These are phyloP conservation scores for Mellivora capensis DNA, from an alignment of 2,113 vertebrate species.

Conservation along the genomic window DNA sequence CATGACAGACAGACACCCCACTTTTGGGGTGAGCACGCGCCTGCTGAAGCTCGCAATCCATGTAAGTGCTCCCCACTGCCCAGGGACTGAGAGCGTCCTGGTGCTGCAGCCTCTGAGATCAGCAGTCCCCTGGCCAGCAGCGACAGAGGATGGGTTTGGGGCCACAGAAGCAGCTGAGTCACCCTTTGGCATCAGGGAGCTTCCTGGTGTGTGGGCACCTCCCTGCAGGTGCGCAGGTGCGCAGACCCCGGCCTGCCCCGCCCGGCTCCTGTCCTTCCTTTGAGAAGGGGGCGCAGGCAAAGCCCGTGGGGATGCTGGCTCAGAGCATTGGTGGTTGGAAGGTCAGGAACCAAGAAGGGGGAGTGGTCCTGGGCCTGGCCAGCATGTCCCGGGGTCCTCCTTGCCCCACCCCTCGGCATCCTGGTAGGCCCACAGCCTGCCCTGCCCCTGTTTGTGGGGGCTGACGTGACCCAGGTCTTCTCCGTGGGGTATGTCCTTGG, in stretches of 20 bases:
- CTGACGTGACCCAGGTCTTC: neutral
- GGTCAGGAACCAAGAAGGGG: fast-evolving
- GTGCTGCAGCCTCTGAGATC: fast-evolving
- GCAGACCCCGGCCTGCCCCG: fast-evolving
- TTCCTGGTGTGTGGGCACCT: fast-evolving
- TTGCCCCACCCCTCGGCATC: neutral
- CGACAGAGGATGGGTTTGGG: fast-evolving
- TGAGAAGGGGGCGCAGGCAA: no score
- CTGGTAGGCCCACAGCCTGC: neutral
- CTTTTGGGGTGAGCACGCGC: fast-evolving
- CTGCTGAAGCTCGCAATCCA: no score
- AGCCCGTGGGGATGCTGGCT: fast-evolving
- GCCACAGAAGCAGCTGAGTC: fast-evolving
- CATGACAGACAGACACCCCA: fast-evolving
- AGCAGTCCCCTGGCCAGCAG: neutral
- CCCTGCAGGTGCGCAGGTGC: fast-evolving
- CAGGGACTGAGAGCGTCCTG: neutral
- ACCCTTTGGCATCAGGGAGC: neutral
- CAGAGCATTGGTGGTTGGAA: fast-evolving
- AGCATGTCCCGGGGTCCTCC: neutral
- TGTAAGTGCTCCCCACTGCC: fast-evolving
- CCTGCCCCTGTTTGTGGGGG: fast-evolving
- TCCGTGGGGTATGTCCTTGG: fast-evolving
- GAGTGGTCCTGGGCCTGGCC: fast-evolving
- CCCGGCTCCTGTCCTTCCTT: neutral